Percentiles rank a stretch among this genome's conserved stretches.
Conservation (phyloP, 2,888 invertebrate genomes). For the Oscheius onirici region DNA sequence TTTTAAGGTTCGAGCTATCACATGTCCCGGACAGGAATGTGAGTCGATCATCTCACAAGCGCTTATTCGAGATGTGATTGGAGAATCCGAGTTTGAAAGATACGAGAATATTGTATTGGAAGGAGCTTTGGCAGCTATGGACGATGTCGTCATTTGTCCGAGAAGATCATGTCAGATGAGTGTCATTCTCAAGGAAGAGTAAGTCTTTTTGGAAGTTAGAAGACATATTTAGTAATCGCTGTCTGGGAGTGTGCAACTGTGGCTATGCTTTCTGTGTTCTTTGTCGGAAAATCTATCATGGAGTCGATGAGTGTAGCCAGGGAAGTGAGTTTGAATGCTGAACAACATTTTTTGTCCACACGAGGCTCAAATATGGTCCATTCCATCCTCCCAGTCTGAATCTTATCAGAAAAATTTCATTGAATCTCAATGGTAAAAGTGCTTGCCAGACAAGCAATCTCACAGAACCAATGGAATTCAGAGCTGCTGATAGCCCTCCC, state of each 20-base stretch:
- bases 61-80: conserved; percentile 39
- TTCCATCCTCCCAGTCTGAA: too few species aligned
- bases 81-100: conserved; percentile 34
- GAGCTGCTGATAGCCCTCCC: neutral
- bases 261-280: conserved; percentile 77
- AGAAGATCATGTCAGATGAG: conserved; percentile 76
- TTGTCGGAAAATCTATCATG: conserved; percentile 78
- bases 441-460: too few species aligned
- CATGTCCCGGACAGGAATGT: conserved; percentile 40
- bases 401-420: too few species aligned
- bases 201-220: neutral
- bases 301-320: conserved; percentile 76
- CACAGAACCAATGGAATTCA: neutral
- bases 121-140: conserved; percentile 72
- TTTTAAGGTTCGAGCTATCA: conserved; percentile 41
- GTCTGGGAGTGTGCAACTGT: conserved; percentile 76
- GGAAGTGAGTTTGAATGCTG: neutral
- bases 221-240: conserved; percentile 1
- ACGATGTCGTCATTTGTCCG: conserved; percentile 78
- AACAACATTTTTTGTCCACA: too few species aligned
- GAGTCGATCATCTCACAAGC: conserved; percentile 29
- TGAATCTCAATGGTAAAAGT: too few species aligned
- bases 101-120: conserved; percentile 40
- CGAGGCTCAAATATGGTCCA: too few species aligned
- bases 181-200: conserved; percentile 76